A percentile compares a stretch with the other conserved stretches of the same genome.
Conservation (phyloP, 2,888 invertebrate genomes). For the Minunthozetes semirufus region DNA sequence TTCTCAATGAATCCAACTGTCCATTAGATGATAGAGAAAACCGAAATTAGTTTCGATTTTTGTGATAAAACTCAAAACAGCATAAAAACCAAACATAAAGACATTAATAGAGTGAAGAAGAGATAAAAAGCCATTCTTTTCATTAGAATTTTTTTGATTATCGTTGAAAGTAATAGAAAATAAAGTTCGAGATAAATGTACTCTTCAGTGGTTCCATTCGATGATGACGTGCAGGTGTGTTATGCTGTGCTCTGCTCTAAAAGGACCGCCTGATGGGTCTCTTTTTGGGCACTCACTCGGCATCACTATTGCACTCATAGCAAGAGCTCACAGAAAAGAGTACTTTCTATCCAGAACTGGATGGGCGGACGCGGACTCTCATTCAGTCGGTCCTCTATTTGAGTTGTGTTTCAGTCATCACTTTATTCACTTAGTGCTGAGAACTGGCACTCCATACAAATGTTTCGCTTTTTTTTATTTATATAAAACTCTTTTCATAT, state of each 20-base stretch:
- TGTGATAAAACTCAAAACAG: slow-evolving; percentile 5
- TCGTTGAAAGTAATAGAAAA: not conserved
- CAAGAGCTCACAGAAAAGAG: not conserved
- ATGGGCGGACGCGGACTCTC: not conserved
- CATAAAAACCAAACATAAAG: slow-evolving; percentile 20
- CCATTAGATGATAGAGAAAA: not conserved
- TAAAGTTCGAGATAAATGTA: not conserved
- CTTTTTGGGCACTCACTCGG: not conserved
- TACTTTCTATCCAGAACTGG: not conserved
- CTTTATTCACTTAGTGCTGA: not conserved
- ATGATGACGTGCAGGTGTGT: slow-evolving; percentile 8
- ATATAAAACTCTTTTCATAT: not conserved
- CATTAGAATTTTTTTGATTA: not conserved
- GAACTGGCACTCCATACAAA: too few species aligned
- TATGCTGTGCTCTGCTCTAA: not conserved
- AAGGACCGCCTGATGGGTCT: slow-evolving; percentile 26
- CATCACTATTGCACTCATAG: not conserved
- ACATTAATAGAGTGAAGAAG: not conserved
- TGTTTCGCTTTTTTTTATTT: not conserved
- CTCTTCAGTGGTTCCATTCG: slow-evolving; percentile 18
- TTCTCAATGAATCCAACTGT: not conserved
- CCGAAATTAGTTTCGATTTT: slow-evolving; percentile 2
- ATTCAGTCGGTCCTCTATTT: not conserved
- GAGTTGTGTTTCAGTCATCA: not conserved
- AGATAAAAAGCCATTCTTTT: not conserved